phyloP scores from a whole-genome alignment of 1,140 invertebrate species.

The Magallana gigas region DNA sequence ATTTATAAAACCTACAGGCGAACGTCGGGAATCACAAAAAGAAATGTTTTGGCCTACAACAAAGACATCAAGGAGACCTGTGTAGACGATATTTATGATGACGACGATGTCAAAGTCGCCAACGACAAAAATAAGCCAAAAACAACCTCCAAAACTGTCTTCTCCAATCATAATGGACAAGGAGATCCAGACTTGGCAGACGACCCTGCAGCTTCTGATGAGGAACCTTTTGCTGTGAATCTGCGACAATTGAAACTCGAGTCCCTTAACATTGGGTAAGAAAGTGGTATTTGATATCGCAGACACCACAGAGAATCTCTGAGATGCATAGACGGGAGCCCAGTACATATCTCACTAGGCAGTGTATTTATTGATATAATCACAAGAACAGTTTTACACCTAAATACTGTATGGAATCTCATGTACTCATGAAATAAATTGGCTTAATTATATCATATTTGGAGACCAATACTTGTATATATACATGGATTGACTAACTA shows the following conservation, averaged over 20 bases:
- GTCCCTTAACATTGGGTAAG: neutral
- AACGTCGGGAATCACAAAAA: neutral
- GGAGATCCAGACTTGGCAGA: neutral
- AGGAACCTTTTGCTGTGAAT: neutral
- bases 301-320: too few species aligned
- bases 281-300: neutral
- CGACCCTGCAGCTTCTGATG: neutral
- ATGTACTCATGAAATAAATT: too few species aligned
- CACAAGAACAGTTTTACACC: too few species aligned
- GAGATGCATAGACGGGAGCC: too few species aligned
- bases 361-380: too few species aligned
- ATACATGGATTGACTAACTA: too few species aligned
- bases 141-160: neutral
- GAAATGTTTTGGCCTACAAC: conserved; percentile 3
- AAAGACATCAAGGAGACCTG: conserved; percentile 10
- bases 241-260: neutral
- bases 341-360: too few species aligned
- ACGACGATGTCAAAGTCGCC: neutral
- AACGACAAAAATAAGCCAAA: neutral
- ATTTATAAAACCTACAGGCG: neutral
- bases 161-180: neutral
- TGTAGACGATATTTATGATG: neutral
- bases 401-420: too few species aligned
- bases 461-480: too few species aligned
- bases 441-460: too few species aligned